A percentile compares a stretch with the other conserved stretches of the same genome.
Evolutionary conservation across 2,888 invertebrate species (phyloP).

Genomic region (Apotomis capreana): DNA sequence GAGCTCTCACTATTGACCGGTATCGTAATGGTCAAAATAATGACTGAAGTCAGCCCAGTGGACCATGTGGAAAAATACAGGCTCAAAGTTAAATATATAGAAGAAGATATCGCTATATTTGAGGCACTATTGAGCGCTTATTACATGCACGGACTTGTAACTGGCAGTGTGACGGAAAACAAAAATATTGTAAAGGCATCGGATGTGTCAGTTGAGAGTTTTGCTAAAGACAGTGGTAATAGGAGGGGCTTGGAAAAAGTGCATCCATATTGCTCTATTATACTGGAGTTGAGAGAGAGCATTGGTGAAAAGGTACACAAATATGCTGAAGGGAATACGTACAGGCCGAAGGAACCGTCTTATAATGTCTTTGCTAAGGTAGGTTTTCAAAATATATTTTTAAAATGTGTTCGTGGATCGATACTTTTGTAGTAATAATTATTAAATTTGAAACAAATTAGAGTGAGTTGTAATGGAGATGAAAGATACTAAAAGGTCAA

Average conservation of each 20-base stretch:
- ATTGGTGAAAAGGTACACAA: constrained; percentile 68
- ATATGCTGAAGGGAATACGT: constrained; percentile 81
- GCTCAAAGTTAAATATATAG: constrained; percentile 87
- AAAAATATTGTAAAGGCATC: constrained; percentile 61
- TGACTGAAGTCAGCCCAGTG: constrained; percentile 86
- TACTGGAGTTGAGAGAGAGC: constrained; percentile 67
- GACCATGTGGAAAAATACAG: constrained; percentile 93
- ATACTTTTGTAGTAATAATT: too few relatives aligned
- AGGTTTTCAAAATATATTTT: constrained; percentile 45
- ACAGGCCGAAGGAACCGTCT: constrained; percentile 78
- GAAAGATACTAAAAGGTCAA: too few relatives aligned
- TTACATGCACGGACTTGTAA: constrained; percentile 76
- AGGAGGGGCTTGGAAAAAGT: constrained; percentile 62
- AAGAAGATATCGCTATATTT: constrained; percentile 86
- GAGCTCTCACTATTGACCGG: constrained; percentile 76
- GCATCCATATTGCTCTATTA: constrained; percentile 74
- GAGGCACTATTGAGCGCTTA: constrained; percentile 82
- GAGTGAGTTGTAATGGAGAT: too few relatives aligned
- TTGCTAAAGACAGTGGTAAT: constrained; percentile 51
- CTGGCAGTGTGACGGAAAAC: constrained; percentile 63
- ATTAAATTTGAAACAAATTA: too few relatives aligned
- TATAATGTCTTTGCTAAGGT: constrained; percentile 83
- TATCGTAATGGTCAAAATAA: constrained; percentile 81
- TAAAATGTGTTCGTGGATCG: not conserved
- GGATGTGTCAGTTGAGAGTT: constrained; percentile 54